Percentiles rank a stretch among this genome's conserved stretches.
Conservation (phyloP, 2,113 vertebrate species). For the Paracanthobrama guichenoti region DNA sequence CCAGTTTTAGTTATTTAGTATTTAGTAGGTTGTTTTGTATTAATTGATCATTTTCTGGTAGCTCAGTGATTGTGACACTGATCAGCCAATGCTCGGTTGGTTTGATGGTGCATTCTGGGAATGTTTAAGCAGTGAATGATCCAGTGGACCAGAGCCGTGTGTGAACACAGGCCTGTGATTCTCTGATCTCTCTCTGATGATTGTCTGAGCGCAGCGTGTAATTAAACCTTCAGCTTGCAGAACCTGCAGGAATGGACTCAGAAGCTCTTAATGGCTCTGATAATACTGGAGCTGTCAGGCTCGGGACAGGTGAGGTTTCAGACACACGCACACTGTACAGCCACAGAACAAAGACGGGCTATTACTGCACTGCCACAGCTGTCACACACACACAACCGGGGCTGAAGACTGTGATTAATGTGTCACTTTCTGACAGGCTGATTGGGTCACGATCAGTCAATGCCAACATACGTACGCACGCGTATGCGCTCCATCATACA, state of each 20-base stretch:
- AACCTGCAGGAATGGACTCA: background rate
- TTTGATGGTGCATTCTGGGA: background rate
- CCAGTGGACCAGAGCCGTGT: background rate
- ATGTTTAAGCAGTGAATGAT: background rate
- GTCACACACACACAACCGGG: background rate
- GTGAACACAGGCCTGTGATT: background rate
- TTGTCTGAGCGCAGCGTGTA: background rate
- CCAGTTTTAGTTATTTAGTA: no score
- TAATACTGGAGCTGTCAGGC: constrained; percentile 19
- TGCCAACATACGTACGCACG: background rate
- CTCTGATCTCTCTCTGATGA: background rate
- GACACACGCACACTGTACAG: background rate
- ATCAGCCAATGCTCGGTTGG: background rate
- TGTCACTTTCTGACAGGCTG: constrained; percentile 1
- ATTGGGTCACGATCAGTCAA: background rate
- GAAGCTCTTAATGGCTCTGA: constrained; percentile 17
- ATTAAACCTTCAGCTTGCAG: background rate
- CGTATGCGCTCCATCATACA: background rate
- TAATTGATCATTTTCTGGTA: background rate
- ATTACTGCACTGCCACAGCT: background rate
- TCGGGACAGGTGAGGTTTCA: constrained; percentile 3
- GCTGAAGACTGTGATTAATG: background rate
- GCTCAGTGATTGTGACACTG: background rate
- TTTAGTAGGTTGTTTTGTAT: background rate
- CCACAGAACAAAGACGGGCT: constrained; percentile 20